phyloP scores from a whole-genome alignment of 2,888 invertebrate species.

The Eurytoma adleriae region DNA sequence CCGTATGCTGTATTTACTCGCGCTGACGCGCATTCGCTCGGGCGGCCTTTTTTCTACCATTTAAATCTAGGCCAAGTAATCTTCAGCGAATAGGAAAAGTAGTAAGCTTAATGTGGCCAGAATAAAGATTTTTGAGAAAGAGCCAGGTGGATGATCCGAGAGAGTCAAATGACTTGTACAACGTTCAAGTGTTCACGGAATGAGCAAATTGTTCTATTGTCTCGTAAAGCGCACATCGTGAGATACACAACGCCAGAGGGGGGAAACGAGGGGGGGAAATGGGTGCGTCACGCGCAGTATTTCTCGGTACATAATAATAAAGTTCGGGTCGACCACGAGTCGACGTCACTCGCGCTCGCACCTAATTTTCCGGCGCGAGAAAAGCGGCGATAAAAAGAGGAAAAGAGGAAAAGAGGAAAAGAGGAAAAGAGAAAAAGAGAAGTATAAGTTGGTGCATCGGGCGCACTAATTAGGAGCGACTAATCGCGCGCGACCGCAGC shows the following conservation, averaged over 20 bases:
- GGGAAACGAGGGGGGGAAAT: too few species aligned
- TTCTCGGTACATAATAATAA: constrained; percentile 35
- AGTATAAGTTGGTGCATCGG: neutral
- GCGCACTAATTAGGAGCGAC: constrained; percentile 25
- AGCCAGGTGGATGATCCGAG: neutral
- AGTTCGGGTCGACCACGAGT: neutral
- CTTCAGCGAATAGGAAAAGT: too few species aligned
- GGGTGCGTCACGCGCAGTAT: constrained; percentile 33
- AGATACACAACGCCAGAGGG: neutral
- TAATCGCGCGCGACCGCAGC: constrained; percentile 32
- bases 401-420: neutral
- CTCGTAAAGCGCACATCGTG: constrained; percentile 5
- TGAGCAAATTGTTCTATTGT: constrained; percentile 45
- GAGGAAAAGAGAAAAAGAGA: neutral
- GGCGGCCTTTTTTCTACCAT: too few species aligned
- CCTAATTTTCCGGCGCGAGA: constrained; percentile 21
- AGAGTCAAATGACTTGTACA: neutral
- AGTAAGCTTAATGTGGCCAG: neutral
- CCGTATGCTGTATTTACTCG: constrained; percentile 6
- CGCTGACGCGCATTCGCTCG: too few species aligned
- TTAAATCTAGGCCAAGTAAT: too few species aligned
- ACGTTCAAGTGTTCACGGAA: neutral
- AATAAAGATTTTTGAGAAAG: neutral
- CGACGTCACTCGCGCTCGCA: constrained; percentile 29
- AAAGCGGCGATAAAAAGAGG: neutral